A percentile compares a stretch with the other conserved stretches of the same genome.
Conservation (phyloP, 2,113 vertebrate genomes). For the Machaerirhynchus nigripectus region DNA sequence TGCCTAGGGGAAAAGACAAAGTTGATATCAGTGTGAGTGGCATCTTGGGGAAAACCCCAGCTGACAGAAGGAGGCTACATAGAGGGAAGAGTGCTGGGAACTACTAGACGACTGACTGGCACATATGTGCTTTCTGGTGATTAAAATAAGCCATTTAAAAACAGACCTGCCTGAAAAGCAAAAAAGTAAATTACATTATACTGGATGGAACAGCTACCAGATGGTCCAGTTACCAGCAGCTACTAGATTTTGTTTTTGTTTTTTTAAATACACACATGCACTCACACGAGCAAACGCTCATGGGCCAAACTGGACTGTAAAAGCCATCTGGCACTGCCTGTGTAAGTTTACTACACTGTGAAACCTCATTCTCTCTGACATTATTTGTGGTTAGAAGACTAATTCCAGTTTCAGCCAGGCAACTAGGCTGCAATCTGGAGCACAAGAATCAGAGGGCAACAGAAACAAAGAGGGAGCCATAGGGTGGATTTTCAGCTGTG, state of each 20-base stretch:
- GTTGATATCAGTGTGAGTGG: conserved; percentile 58
- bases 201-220: conserved; percentile 60
- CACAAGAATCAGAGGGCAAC: background rate
- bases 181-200: conserved; percentile 64
- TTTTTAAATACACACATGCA: conserved; percentile 37
- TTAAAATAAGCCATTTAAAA: conserved; percentile 68
- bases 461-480: conserved; percentile 18
- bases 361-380: conserved; percentile 40
- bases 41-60: conserved; percentile 68
- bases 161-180: conserved; percentile 65
- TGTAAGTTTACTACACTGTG: conserved; percentile 14
- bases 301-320: conserved; percentile 64
- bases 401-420: conserved; percentile 37
- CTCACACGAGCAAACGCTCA: background rate
- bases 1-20: conserved; percentile 51
- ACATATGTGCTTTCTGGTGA: conserved; percentile 66
- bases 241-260: conserved; percentile 46
- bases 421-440: conserved; percentile 14
- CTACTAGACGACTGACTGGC: conserved; percentile 57
- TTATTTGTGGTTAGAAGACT: conserved; percentile 43
- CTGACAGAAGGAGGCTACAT: conserved; percentile 62
- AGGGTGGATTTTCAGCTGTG: background rate
- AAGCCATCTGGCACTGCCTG: conserved; percentile 56
- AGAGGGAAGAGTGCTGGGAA: conserved; percentile 49
- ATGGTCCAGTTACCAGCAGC: conserved; percentile 64